Percentiles rank a stretch among this genome's conserved stretches.
Evolutionary conservation across 2,888 invertebrate genomes (phyloP).

Genomic region (Cryptops parisi): DNA sequence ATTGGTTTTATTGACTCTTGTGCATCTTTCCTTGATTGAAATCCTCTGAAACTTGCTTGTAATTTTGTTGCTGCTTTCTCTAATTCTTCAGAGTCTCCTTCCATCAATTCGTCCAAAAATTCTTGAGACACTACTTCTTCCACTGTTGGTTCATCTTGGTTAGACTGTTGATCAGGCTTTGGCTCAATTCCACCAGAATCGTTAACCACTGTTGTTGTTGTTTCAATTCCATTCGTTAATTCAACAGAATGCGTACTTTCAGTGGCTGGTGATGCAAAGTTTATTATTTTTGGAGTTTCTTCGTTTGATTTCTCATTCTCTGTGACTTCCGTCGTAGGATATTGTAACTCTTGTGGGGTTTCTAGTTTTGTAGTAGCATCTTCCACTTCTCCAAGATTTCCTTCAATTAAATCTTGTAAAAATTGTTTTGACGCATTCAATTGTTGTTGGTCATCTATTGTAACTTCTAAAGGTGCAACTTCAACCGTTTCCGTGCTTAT

Average conservation of each 20-base stretch:
- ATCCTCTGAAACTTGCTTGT: constrained; percentile 3
- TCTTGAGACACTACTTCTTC: neutral
- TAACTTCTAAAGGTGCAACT: too few species aligned
- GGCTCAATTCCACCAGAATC: neutral
- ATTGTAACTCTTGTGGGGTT: neutral
- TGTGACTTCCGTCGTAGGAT: too few species aligned
- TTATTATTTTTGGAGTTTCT: neutral
- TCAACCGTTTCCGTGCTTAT: too few species aligned
- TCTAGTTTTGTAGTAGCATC: constrained; percentile 5
- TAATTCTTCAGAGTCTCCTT: neutral
- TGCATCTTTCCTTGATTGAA: constrained; percentile 6
- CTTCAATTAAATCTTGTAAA: too few species aligned
- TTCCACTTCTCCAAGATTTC: neutral
- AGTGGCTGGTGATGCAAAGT: too few species aligned
- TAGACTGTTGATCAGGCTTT: neutral
- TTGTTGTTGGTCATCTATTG: too few species aligned
- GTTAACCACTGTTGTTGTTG: too few species aligned
- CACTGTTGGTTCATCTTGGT: neutral
- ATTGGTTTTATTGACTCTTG: too few species aligned
- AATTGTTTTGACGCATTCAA: too few species aligned
- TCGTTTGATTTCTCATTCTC: constrained; percentile 1
- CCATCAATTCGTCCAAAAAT: neutral
- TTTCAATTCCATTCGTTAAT: too few species aligned
- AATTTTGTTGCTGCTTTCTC: neutral
- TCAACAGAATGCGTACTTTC: neutral